These are phyloP conservation scores for Tryphoninae sp. DNA, from an alignment of 2,888 invertebrate genomes.

Conservation along the genomic window DNA sequence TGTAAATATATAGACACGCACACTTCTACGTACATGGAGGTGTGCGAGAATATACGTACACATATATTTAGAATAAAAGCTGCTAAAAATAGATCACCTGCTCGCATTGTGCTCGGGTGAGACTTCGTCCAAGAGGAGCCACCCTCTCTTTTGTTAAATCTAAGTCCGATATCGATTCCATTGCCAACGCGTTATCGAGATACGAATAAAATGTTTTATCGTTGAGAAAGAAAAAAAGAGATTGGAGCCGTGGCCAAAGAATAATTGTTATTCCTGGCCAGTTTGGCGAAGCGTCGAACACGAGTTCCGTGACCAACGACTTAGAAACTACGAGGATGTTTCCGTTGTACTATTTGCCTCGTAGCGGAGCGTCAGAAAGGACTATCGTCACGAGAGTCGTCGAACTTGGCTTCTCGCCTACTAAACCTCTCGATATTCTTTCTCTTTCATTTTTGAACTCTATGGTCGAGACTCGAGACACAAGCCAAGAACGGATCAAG, in stretches of 20 bases:
- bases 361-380: neutral
- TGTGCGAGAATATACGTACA: constrained; percentile 5
- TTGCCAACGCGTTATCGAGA: constrained; percentile 34
- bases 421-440: constrained; percentile 35
- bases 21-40: constrained; percentile 4
- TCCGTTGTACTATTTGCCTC: neutral
- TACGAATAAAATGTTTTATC: neutral
- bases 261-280: neutral
- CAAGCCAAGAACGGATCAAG: too few relatives aligned
- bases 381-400: constrained; percentile 12
- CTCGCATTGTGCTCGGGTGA: constrained; percentile 38
- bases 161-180: neutral
- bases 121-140: constrained; percentile 28
- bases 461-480: too few relatives aligned
- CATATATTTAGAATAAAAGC: constrained; percentile 48
- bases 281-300: neutral
- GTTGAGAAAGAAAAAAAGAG: neutral
- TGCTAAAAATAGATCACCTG: constrained; percentile 58
- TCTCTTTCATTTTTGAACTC: neutral
- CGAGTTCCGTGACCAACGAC: neutral
- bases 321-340: too few relatives aligned
- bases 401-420: constrained; percentile 27
- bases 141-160: constrained; percentile 19
- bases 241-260: neutral
- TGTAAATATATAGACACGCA: neutral